A percentile compares a stretch with the other conserved stretches of the same genome.
phyloP scores from a whole-genome alignment of 2,113 vertebrate species.

The Cyphomyrus discorhynchus region DNA sequence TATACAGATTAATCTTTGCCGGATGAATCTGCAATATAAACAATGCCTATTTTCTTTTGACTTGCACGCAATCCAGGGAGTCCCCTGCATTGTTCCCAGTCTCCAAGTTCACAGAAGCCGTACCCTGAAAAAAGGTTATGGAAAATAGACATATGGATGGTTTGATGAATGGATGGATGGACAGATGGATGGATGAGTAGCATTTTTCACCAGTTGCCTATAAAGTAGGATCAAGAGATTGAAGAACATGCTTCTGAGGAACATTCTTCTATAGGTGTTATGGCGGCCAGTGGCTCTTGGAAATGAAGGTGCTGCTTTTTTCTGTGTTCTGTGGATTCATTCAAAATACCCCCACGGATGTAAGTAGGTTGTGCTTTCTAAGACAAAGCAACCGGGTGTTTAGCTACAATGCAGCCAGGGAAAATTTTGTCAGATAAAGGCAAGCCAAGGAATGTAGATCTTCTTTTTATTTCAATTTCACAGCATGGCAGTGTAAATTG shows the following conservation, averaged over 20 bases:
- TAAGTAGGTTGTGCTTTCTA: not conserved
- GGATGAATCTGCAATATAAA: not conserved
- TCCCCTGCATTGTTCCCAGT: not conserved
- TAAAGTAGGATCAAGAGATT: not conserved
- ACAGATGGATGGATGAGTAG: not conserved
- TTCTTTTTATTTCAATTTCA: constrained; percentile 1
- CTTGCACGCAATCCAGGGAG: not conserved
- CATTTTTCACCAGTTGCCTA: not conserved
- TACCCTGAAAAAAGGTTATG: not conserved
- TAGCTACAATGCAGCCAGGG: not conserved
- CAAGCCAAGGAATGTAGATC: not conserved
- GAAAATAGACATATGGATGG: not conserved
- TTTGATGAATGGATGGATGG: not conserved
- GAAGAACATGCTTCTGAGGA: not conserved
- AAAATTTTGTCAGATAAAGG: not conserved
- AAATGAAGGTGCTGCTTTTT: not conserved
- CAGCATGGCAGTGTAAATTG: constrained; percentile 39
- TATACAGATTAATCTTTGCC: not conserved
- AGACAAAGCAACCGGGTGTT: not conserved
- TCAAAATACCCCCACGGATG: not conserved
- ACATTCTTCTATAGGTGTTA: not conserved
- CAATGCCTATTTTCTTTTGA: not conserved
- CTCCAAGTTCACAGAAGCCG: not conserved
- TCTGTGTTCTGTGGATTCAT: not conserved
- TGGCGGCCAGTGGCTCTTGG: not conserved